Evolutionary conservation across 37 sponge, comb jelly and placozoan species (phyloP).

Genomic region (Ianthella basta): DNA sequence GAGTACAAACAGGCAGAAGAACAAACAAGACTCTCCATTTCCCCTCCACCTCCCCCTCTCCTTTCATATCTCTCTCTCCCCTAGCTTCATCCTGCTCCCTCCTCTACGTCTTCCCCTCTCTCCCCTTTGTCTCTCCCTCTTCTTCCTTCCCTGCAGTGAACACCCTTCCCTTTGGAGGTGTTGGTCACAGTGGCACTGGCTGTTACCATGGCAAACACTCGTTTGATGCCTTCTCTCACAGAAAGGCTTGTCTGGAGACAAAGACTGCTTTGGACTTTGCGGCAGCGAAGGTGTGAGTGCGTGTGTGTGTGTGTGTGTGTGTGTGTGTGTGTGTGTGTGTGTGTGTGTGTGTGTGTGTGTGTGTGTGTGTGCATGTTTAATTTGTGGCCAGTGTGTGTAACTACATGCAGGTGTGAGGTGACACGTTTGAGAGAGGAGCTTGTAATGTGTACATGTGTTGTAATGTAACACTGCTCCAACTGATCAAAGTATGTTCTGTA

Average conservation of each 20-base stretch:
- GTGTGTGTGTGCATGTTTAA: conserved; percentile 27
- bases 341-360: too few relatives aligned
- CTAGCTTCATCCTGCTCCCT: not conserved
- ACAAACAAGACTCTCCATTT: too few relatives aligned
- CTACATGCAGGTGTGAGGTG: not conserved
- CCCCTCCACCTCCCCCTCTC: too few relatives aligned
- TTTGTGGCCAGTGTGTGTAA: not conserved
- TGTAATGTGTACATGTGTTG: too few relatives aligned
- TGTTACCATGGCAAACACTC: conserved; percentile 89
- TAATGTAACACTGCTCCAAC: too few relatives aligned
- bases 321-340: conserved; percentile 36
- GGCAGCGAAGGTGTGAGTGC: not conserved
- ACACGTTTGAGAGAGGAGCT: too few relatives aligned
- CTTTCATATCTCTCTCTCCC: not conserved
- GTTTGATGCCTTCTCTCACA: conserved; percentile 93
- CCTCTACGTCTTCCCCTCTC: not conserved
- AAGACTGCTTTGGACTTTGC: not conserved
- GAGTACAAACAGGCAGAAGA: too few relatives aligned
- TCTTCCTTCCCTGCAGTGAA: conserved; percentile 22
- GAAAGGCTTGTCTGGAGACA: conserved; percentile 47
- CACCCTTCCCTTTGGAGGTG: conserved; percentile 97
- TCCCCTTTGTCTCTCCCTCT: not conserved
- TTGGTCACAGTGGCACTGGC: conserved; percentile 96
- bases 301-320: conserved; percentile 14
- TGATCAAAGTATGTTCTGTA: too few relatives aligned